A percentile compares a stretch with the other conserved stretches of the same genome.
Evolutionary conservation across 2,113 vertebrate species (phyloP).

Genomic region (Athene cunicularia): DNA sequence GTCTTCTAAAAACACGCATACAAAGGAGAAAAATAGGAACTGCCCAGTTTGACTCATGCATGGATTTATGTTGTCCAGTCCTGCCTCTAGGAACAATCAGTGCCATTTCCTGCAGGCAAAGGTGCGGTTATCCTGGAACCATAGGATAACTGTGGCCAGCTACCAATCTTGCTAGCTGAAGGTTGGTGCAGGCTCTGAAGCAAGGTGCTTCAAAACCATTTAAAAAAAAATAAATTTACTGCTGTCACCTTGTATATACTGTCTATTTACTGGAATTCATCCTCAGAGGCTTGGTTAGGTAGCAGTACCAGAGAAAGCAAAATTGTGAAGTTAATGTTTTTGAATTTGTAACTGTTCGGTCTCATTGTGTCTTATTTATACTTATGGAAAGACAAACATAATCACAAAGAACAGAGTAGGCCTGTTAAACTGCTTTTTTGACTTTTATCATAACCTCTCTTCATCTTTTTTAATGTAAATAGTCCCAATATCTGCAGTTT

Average conservation of each 20-base stretch:
- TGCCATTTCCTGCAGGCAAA: not conserved
- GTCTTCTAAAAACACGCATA: not conserved
- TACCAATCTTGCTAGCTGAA: not conserved
- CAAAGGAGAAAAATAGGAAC: not conserved
- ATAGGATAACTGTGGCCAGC: not conserved
- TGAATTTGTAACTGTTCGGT: not conserved
- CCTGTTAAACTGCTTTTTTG: not conserved
- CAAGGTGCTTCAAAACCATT: not conserved
- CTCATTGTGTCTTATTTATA: not conserved
- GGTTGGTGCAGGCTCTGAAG: not conserved
- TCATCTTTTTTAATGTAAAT: not conserved
- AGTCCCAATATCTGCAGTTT: slow-evolving; percentile 2
- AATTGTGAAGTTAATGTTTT: not conserved
- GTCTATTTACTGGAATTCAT: not conserved
- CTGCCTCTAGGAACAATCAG: not conserved
- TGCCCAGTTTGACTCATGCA: not conserved
- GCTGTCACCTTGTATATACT: not conserved
- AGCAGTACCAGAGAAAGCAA: not conserved
- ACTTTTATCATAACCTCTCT: not conserved
- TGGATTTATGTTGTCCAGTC: not conserved
- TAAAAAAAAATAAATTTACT: not conserved
- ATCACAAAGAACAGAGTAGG: not conserved
- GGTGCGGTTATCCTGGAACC: not conserved
- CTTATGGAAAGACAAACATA: not conserved
- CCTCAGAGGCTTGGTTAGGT: not conserved